A percentile compares a stretch with the other conserved stretches of the same genome.
phyloP scores from a whole-genome alignment of 1,140 invertebrate species.

The Dufourea novaeangliae region DNA sequence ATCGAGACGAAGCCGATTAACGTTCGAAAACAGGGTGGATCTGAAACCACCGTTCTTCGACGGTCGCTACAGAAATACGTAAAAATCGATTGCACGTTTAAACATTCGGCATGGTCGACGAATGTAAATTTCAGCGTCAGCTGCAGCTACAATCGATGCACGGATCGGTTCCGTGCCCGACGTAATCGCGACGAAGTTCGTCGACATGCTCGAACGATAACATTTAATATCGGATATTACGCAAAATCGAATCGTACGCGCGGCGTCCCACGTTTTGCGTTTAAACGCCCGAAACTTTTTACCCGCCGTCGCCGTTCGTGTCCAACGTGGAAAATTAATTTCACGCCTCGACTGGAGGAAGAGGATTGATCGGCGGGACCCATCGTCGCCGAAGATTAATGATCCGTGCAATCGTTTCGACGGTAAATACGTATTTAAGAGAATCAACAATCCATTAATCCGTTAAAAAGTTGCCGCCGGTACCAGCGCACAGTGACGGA shows the following conservation, averaged over 20 bases:
- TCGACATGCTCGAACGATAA: slow-evolving; percentile 26
- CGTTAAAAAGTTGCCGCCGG: neutral
- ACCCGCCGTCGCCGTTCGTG: neutral
- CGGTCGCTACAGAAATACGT: neutral
- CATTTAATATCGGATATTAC: slow-evolving; percentile 46
- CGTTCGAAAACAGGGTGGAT: neutral
- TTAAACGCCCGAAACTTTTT: neutral
- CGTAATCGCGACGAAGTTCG: slow-evolving; percentile 17
- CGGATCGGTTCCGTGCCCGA: neutral
- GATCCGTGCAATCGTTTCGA: neutral
- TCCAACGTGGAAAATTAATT: slow-evolving; percentile 16
- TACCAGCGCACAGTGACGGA: neutral
- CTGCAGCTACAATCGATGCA: slow-evolving; percentile 40
- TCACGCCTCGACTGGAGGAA: neutral
- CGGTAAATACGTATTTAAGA: slow-evolving; percentile 27
- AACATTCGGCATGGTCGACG: slow-evolving; percentile 40
- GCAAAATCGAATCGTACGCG: neutral
- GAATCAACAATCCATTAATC: slow-evolving; percentile 18
- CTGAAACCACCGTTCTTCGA: neutral
- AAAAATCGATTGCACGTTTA: slow-evolving; percentile 52
- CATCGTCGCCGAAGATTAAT: slow-evolving; percentile 9
- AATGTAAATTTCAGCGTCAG: slow-evolving; percentile 59
- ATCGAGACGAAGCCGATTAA: neutral
- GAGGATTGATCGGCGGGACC: neutral
- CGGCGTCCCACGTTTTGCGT: neutral